Percentiles rank a stretch among this genome's conserved stretches.
These are phyloP conservation scores for Papilio xuthus DNA, from an alignment of 1,140 invertebrate genomes.

Conservation along the genomic window DNA sequence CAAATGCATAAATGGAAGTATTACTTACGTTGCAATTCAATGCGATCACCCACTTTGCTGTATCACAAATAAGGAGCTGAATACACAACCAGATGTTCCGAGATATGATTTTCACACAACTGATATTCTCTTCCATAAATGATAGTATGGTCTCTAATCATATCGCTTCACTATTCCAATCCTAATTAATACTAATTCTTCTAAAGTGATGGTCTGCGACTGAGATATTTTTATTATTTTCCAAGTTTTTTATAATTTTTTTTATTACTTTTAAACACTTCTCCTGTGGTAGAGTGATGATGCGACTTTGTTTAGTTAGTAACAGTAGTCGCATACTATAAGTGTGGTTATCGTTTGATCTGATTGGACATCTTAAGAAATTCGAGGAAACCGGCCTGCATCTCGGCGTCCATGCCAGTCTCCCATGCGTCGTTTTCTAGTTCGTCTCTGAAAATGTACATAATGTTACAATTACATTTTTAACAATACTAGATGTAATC, in stretches of 20 bases:
- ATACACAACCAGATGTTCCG: slow-evolving; percentile 6
- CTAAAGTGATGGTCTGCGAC: slow-evolving; percentile 42
- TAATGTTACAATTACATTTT: background rate
- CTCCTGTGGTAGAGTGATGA: slow-evolving; percentile 59
- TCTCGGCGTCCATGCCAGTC: slow-evolving; percentile 78
- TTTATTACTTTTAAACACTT: slow-evolving; percentile 64
- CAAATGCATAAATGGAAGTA: slow-evolving; percentile 34
- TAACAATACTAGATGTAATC: no score
- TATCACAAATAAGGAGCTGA: background rate
- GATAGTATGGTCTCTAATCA: slow-evolving; percentile 2
- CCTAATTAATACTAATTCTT: slow-evolving; percentile 33
- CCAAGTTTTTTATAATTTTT: slow-evolving; percentile 67
- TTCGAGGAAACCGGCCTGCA: slow-evolving; percentile 78
- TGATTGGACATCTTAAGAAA: slow-evolving; percentile 80
- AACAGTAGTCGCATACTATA: slow-evolving; percentile 43
- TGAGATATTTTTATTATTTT: slow-evolving; percentile 68
- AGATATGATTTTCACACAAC: background rate
- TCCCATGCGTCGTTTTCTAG: slow-evolving; percentile 79
- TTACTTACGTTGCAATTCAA: slow-evolving; percentile 9
- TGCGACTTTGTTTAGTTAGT: slow-evolving; percentile 55
- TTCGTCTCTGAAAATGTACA: slow-evolving; percentile 68
- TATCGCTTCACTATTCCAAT: slow-evolving; percentile 19
- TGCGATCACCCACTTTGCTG: background rate
- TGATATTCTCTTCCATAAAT: slow-evolving; percentile 10
- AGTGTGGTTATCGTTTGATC: slow-evolving; percentile 78